These are phyloP conservation scores for Nebria brevicollis DNA, from an alignment of 2,888 invertebrate species.

Conservation along the genomic window DNA sequence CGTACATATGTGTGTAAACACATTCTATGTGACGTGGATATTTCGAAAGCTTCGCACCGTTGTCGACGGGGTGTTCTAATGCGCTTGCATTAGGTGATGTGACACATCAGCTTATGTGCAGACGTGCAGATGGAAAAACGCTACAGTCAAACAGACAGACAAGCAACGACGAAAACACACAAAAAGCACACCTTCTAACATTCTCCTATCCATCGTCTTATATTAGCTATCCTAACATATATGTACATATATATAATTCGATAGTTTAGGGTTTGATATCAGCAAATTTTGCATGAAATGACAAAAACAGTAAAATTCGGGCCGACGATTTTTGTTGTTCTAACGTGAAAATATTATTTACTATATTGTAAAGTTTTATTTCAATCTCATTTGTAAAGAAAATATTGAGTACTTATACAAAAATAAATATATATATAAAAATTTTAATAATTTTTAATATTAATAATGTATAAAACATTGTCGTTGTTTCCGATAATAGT, in stretches of 20 bases:
- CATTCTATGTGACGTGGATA: slow-evolving; percentile 13
- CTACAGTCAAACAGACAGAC: slow-evolving; percentile 1
- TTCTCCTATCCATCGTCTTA: not conserved
- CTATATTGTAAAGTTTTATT: too few relatives aligned
- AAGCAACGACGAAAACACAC: not conserved
- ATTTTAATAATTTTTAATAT: too few relatives aligned
- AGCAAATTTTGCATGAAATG: too few relatives aligned
- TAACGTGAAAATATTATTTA: too few relatives aligned
- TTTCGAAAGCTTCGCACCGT: not conserved
- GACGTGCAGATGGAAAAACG: slow-evolving; percentile 7
- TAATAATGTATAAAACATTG: too few relatives aligned
- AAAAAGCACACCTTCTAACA: not conserved
- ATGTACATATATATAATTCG: not conserved
- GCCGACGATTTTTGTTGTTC: too few relatives aligned
- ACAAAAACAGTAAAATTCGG: too few relatives aligned
- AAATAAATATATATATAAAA: too few relatives aligned
- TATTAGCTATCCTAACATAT: not conserved
- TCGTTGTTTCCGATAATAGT: too few relatives aligned
- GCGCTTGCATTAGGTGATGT: slow-evolving; percentile 16
- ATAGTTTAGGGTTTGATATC: not conserved
- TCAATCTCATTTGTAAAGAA: too few relatives aligned
- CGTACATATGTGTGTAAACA: slow-evolving; percentile 3
- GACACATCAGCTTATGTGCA: slow-evolving; percentile 19
- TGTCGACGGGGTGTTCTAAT: not conserved
- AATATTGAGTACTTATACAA: too few relatives aligned